Evolutionary conservation across 2,113 vertebrate species (phyloP), one percentile per base, ranked within the genome.

Genomic region (Malaclemys terrapin): DNA sequence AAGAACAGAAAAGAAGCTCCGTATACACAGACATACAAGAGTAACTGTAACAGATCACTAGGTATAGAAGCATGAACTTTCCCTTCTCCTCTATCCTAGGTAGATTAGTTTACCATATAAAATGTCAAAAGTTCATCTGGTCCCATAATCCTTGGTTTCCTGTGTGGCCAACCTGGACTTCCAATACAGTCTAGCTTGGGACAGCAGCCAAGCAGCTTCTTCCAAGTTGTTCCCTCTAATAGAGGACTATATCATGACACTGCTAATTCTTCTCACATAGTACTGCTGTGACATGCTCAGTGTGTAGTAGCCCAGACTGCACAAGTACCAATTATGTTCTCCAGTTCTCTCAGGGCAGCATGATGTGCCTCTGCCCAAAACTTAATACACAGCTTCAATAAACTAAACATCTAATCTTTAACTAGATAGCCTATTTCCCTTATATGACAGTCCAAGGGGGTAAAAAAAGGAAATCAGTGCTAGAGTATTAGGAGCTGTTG

Each of bases 161-260:
- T 31, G 76, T 49, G 4, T 1, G 0, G 0, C 45, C 38, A 54
- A 10, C 17, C 9, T 1, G 9, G 0, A 1, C 17, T 56, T 0
- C 0, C n/a, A 91, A 80, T 12, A 4, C 54, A 42, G 2, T 1
- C 79, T 53, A 65, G 35, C 19, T 38, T 5, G 4, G 27, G 7
- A 10, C 19, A 4, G 27, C 9, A 24, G 29, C 35, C 82, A 62
- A 65, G 29, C 80, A 52, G 2, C 12, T 89, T 31, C 22, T 49
- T 53, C 47, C 0, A 1, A 89, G 35, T 45, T 86, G 65, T 0
- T 24, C 27, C 52, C 80, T 10, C 80, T 59, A 2, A 1, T 49
- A 57, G 65, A 1, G 1, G 10, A 38, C 65, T 72, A 38, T 11
- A 72, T 72, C 35, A 38, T 72, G 17, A 72, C n/a, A 20, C 8